phyloP scores from a whole-genome alignment of 2,797 vertebrate species.

The Mareca strepera region DNA sequence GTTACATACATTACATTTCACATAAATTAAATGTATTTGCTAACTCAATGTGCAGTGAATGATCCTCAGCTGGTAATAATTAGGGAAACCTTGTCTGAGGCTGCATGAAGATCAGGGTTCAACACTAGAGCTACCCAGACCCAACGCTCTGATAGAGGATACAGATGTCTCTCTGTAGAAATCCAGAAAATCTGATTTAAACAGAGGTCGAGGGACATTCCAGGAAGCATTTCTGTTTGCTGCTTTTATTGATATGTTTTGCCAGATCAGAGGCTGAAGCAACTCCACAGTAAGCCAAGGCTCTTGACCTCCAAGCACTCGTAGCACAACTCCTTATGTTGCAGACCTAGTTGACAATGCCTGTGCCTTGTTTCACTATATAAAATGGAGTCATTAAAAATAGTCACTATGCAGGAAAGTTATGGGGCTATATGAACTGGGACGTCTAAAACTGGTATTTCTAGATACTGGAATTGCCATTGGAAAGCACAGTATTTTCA shows the following conservation, averaged over 20 bases:
- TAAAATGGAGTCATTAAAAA: neutral
- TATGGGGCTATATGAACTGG: neutral
- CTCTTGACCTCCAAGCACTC: neutral
- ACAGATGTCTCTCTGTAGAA: neutral
- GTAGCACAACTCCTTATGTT: neutral
- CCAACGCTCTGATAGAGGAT: neutral
- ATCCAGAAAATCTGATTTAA: neutral
- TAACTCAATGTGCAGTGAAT: slow-evolving; percentile 33
- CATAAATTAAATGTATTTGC: slow-evolving; percentile 53
- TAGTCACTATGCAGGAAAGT: neutral
- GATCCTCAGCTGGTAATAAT: neutral
- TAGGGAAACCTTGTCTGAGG: neutral
- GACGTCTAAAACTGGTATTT: neutral
- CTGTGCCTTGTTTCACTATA: neutral
- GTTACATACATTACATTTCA: slow-evolving; percentile 54
- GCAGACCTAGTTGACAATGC: neutral
- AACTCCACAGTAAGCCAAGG: neutral
- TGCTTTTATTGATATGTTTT: neutral
- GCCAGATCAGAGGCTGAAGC: neutral
- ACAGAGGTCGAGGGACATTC: neutral
- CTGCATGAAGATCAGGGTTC: neutral
- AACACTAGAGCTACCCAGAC: neutral
- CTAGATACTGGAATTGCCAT: neutral
- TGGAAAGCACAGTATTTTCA: neutral
- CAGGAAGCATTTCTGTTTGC: neutral